Evolutionary conservation across 37 sponge, comb jelly and placozoan genomes (phyloP).

Genomic region (Aplysina aerophoba): DNA sequence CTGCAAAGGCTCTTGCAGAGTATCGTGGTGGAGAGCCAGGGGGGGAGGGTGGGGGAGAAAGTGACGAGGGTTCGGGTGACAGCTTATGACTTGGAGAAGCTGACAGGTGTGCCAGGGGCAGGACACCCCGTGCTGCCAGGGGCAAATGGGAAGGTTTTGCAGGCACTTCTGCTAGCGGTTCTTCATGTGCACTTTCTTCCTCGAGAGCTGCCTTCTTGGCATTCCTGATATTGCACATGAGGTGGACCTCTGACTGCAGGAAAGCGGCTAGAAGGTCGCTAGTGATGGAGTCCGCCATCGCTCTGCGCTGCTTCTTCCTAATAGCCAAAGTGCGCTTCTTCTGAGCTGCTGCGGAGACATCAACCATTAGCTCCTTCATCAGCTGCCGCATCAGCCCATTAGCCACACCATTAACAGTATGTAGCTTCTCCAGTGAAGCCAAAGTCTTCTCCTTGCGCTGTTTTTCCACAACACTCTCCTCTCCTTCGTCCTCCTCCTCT

Average conservation of each 20-base stretch:
- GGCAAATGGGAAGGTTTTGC: not conserved
- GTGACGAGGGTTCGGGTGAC: constrained; percentile 40
- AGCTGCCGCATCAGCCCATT: constrained; percentile 57
- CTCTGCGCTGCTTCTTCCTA: constrained; percentile 20
- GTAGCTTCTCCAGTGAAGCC: not conserved
- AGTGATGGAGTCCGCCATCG: constrained; percentile 59
- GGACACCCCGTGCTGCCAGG: not conserved
- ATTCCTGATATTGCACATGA: constrained; percentile 31
- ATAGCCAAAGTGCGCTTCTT: not conserved
- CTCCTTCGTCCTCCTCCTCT: not conserved
- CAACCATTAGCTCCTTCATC: constrained; percentile 40
- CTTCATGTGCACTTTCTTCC: not conserved
- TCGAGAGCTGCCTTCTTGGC: constrained; percentile 3
- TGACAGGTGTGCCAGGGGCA: not conserved
- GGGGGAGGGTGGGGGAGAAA: constrained; percentile 53
- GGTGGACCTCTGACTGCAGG: constrained; percentile 40
- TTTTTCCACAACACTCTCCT: not conserved
- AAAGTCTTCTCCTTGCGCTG: not conserved
- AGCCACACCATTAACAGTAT: not conserved
- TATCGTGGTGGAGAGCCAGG: constrained; percentile 21
- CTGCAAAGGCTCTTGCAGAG: constrained; percentile 19
- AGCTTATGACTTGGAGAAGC: not conserved
- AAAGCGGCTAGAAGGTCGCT: constrained; percentile 47
- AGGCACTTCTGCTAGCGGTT: not conserved
- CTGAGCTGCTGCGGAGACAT: not conserved